A percentile compares a stretch with the other conserved stretches of the same genome.
These are phyloP conservation scores for Anarsia innoxiella DNA, from an alignment of 2,888 invertebrate genomes.

Conservation along the genomic window DNA sequence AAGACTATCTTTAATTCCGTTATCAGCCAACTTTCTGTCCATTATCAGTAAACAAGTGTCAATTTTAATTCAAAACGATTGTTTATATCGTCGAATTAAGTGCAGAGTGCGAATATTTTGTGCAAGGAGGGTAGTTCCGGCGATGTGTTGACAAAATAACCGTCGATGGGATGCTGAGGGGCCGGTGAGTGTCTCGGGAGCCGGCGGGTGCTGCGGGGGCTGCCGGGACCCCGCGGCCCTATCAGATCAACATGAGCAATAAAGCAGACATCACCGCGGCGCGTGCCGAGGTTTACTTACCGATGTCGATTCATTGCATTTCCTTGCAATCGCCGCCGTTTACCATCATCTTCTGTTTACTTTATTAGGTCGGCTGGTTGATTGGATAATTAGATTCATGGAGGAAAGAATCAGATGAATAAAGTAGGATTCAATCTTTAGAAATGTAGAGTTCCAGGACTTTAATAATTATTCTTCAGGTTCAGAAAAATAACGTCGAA, in stretches of 20 bases:
- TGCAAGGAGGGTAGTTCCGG: slow-evolving; percentile 16
- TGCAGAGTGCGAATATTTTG: neutral
- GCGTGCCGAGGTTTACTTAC: slow-evolving; percentile 42
- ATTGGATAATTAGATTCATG: too few species aligned
- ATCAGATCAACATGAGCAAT: slow-evolving; percentile 8
- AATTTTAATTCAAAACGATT: neutral
- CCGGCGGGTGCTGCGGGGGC: slow-evolving; percentile 22
- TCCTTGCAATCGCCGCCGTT: too few species aligned
- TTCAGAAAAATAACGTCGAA: too few species aligned
- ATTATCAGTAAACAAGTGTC: neutral
- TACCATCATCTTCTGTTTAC: too few species aligned
- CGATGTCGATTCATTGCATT: slow-evolving; percentile 29
- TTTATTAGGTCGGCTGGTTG: too few species aligned
- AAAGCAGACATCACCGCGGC: slow-evolving; percentile 23
- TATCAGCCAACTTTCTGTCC: too few species aligned
- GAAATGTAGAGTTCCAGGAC: too few species aligned
- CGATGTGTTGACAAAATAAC: slow-evolving; percentile 26
- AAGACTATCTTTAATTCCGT: slow-evolving; percentile 7
- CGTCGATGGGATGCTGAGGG: slow-evolving; percentile 39
- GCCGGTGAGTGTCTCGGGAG: slow-evolving; percentile 34
- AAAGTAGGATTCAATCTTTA: too few species aligned
- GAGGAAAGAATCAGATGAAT: too few species aligned
- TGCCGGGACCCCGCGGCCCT: slow-evolving; percentile 13
- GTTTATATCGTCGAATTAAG: neutral
- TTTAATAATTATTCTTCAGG: too few species aligned